A percentile compares a stretch with the other conserved stretches of the same genome.
phyloP scores from a whole-genome alignment of 1,140 invertebrate species.

The Drosophila nebulosa region DNA sequence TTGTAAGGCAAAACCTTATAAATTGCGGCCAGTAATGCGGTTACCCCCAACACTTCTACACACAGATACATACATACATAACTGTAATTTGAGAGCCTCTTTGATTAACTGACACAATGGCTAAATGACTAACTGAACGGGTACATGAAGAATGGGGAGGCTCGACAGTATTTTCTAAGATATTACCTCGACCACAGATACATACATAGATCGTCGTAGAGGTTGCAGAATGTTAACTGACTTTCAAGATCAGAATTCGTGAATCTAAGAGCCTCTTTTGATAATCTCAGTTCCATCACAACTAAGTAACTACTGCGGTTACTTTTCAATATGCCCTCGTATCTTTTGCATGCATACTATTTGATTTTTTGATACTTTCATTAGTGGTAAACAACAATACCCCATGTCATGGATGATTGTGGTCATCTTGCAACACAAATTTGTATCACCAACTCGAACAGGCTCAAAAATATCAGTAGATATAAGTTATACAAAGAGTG shows the following conservation, averaged over 20 bases:
- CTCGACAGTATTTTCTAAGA: not conserved
- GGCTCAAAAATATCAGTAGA: too few relatives aligned
- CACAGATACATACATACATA: constrained; percentile 15
- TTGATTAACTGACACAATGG: constrained; percentile 45
- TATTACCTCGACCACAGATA: too few relatives aligned
- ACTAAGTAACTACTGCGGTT: too few relatives aligned
- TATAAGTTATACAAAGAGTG: too few relatives aligned
- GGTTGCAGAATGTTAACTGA: too few relatives aligned
- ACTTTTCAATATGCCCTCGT: not conserved
- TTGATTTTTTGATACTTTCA: not conserved
- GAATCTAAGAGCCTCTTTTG: too few relatives aligned
- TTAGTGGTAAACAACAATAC: not conserved
- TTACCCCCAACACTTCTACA: constrained; percentile 28
- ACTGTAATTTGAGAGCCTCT: constrained; percentile 56
- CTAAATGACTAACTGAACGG: constrained; percentile 22
- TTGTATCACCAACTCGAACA: not conserved
- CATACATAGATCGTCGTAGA: too few relatives aligned
- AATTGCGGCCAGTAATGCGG: constrained; percentile 32
- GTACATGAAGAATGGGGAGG: not conserved
- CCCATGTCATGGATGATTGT: not conserved
- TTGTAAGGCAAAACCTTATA: constrained; percentile 39
- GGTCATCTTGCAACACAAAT: not conserved
- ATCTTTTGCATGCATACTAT: not conserved
- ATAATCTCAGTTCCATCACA: too few relatives aligned
- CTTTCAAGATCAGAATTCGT: too few relatives aligned